phyloP scores from a whole-genome alignment of 2,888 invertebrate genomes.

The Plagiodera versicolora region DNA sequence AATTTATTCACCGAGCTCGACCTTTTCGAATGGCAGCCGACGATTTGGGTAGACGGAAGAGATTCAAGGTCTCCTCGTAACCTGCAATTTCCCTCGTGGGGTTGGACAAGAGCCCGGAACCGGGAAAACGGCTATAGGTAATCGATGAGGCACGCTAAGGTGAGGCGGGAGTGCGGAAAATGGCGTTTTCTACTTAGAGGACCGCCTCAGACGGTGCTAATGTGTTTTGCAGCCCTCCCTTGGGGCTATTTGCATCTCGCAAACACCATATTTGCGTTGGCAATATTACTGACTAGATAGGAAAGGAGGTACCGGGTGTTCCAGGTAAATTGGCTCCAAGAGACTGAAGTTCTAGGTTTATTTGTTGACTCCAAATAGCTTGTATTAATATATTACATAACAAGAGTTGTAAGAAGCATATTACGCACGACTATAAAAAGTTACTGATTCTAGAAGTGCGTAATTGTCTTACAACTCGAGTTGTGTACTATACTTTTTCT shows the following conservation, averaged over 20 bases:
- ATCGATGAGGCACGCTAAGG: background rate
- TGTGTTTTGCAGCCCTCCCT: conserved; percentile 13
- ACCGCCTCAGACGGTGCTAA: conserved; percentile 14
- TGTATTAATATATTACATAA: no score
- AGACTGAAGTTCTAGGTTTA: no score
- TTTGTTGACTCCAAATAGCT: no score
- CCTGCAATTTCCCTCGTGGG: background rate
- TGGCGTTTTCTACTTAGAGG: background rate
- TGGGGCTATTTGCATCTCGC: background rate
- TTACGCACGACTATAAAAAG: no score
- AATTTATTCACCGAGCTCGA: no score
- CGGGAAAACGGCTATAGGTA: background rate
- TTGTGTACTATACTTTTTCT: no score
- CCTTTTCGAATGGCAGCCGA: background rate
- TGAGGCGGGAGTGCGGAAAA: background rate
- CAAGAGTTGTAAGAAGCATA: no score
- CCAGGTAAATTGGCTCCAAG: no score
- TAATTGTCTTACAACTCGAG: no score
- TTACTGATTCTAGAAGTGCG: no score
- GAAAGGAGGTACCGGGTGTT: no score
- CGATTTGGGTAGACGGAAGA: background rate
- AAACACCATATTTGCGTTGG: background rate
- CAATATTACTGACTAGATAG: background rate
- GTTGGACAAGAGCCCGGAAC: background rate
- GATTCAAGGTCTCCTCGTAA: background rate